Conservation (phyloP, 2,113 vertebrate species). For the Pseudorasbora parva region DNA sequence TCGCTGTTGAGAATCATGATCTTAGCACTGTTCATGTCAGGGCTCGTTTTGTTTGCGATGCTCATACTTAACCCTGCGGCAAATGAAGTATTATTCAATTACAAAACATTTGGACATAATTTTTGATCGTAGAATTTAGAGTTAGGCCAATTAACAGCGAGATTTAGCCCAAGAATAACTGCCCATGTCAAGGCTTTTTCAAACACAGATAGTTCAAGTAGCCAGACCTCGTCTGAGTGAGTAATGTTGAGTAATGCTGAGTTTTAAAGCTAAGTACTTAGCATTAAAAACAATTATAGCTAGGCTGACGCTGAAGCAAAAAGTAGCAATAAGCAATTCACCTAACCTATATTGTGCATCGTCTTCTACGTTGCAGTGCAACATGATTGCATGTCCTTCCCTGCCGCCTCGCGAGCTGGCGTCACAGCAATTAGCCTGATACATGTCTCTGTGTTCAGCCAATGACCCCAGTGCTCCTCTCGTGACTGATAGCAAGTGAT, state of each 20-base stretch:
- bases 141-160: background rate
- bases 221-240: too few relatives aligned
- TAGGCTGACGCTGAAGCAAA: background rate
- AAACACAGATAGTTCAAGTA: background rate
- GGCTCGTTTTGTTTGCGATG: background rate
- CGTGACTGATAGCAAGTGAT: slow-evolving; percentile 25
- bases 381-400: slow-evolving; percentile 9
- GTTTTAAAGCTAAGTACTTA: background rate
- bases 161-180: background rate
- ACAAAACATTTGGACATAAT: background rate
- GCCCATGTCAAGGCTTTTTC: background rate
- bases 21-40: background rate
- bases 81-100: background rate
- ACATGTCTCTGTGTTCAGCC: slow-evolving; percentile 8
- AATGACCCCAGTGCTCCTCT: background rate
- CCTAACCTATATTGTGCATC: background rate
- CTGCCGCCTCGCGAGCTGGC: background rate
- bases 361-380: background rate
- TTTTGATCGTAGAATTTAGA: background rate
- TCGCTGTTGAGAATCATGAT: background rate
- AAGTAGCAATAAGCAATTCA: background rate
- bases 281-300: background rate
- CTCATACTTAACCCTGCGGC: background rate
- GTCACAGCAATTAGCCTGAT: slow-evolving; percentile 29
- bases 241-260: too few relatives aligned